Percentiles rank a stretch among this genome's conserved stretches.
Evolutionary conservation across 2,888 invertebrate genomes (phyloP).

Genomic region (Callosobruchus maculatus): DNA sequence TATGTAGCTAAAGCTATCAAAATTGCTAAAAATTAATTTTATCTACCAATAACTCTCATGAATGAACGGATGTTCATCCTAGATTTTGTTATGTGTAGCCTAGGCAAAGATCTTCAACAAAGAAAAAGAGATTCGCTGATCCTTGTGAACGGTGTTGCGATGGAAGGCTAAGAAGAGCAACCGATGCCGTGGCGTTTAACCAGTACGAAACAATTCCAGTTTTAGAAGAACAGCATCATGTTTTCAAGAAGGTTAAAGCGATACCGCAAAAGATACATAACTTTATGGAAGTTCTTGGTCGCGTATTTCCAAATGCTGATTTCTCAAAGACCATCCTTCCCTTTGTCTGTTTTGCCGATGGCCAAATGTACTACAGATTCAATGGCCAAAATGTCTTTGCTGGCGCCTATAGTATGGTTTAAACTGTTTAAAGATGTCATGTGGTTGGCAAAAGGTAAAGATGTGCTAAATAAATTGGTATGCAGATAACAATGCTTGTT

Average conservation of each 20-base stretch:
- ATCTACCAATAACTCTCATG: too few species aligned
- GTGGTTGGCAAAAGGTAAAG: too few species aligned
- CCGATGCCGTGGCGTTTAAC: background rate
- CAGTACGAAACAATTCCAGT: conserved; percentile 11
- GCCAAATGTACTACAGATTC: conserved; percentile 43
- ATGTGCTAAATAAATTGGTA: too few species aligned
- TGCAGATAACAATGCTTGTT: too few species aligned
- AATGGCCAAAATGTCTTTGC: conserved; percentile 25
- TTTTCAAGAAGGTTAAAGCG: conserved; percentile 11
- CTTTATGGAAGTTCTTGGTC: conserved; percentile 34
- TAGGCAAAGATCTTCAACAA: background rate
- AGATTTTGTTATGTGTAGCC: background rate
- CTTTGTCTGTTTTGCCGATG: conserved; percentile 39
- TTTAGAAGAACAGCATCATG: conserved; percentile 8
- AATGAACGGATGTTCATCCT: too few species aligned
- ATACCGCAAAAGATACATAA: conserved; percentile 31
- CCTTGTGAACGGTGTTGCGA: background rate
- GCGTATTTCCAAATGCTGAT: conserved; percentile 35
- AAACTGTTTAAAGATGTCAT: conserved; percentile 4
- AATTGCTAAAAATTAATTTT: too few species aligned
- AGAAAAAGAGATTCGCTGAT: background rate
- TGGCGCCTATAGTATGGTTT: conserved; percentile 32
- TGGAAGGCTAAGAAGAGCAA: background rate
- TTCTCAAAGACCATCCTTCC: conserved; percentile 36
- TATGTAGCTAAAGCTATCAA: too few species aligned